These are phyloP conservation scores for Otolemur garnettii DNA, from an alignment of 2,113 vertebrate genomes.

Conservation along the genomic window DNA sequence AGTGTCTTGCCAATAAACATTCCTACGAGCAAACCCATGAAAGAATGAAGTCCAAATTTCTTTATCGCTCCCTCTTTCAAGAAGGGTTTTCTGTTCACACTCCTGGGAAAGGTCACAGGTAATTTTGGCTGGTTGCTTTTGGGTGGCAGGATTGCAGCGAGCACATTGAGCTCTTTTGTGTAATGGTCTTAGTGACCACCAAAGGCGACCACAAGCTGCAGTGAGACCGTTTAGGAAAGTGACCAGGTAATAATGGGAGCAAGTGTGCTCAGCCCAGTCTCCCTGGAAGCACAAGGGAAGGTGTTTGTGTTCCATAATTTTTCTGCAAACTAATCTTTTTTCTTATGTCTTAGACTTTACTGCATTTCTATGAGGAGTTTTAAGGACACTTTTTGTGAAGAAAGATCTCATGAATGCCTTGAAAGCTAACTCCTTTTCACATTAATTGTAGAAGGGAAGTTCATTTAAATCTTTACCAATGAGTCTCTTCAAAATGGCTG, in stretches of 20 bases:
- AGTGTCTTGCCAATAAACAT: constrained; percentile 90
- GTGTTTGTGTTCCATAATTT: constrained; percentile 30
- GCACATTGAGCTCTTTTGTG: constrained; percentile 86
- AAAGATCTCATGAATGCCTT: background rate
- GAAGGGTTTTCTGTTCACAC: constrained; percentile 83
- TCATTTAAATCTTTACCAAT: background rate
- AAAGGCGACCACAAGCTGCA: constrained; percentile 73
- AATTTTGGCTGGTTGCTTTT: constrained; percentile 86
- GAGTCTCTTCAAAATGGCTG: background rate
- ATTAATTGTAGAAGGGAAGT: background rate
- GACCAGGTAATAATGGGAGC: background rate
- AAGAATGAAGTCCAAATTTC: constrained; percentile 91
- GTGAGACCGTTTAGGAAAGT: background rate
- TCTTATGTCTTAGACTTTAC: background rate
- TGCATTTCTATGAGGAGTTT: background rate
- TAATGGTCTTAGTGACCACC: constrained; percentile 83
- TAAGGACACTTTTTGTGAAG: background rate
- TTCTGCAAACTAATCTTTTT: constrained; percentile 19
- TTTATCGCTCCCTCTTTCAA: constrained; percentile 86
- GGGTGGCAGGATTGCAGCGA: constrained; percentile 73
- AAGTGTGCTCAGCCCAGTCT: background rate
- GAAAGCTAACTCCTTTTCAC: background rate
- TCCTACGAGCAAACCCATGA: constrained; percentile 90
- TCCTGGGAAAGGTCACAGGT: constrained; percentile 92
- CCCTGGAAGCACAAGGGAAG: constrained; percentile 51